A percentile compares a stretch with the other conserved stretches of the same genome.
These are phyloP conservation scores for Cathartes aura DNA, from an alignment of 2,113 vertebrate species.

Conservation along the genomic window DNA sequence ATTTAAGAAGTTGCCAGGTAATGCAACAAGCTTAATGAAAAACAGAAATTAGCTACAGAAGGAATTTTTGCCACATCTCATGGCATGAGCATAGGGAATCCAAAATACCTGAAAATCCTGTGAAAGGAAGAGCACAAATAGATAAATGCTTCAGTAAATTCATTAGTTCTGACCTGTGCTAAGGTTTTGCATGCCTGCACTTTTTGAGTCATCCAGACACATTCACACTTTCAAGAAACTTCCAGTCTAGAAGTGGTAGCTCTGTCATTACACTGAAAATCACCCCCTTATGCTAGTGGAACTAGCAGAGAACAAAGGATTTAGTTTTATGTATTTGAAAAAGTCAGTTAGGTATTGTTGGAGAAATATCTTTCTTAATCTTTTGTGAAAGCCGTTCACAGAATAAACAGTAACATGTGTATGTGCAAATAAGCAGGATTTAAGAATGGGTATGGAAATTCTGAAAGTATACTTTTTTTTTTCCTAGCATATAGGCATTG, in stretches of 20 bases:
- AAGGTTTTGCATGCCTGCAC: not conserved
- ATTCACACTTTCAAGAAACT: not conserved
- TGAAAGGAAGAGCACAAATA: not conserved
- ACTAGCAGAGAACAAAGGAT: not conserved
- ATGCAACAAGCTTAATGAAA: constrained; percentile 1
- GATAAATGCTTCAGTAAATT: not conserved
- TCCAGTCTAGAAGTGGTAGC: not conserved
- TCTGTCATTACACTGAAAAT: not conserved
- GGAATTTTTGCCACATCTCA: not conserved
- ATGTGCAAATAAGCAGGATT: not conserved
- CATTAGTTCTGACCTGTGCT: not conserved
- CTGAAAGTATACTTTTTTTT: not conserved
- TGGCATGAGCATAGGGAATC: not conserved
- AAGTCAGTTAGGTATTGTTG: not conserved
- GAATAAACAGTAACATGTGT: not conserved
- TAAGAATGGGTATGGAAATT: not conserved
- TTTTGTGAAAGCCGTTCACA: not conserved
- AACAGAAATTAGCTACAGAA: not conserved
- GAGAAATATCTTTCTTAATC: not conserved
- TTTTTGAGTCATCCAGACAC: not conserved
- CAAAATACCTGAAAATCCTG: not conserved
- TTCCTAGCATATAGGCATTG: not conserved
- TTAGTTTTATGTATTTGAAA: not conserved
- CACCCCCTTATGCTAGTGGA: not conserved
- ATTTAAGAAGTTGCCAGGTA: not conserved